phyloP scores from a whole-genome alignment of 2,113 vertebrate genomes.

The Tursiops truncatus region DNA sequence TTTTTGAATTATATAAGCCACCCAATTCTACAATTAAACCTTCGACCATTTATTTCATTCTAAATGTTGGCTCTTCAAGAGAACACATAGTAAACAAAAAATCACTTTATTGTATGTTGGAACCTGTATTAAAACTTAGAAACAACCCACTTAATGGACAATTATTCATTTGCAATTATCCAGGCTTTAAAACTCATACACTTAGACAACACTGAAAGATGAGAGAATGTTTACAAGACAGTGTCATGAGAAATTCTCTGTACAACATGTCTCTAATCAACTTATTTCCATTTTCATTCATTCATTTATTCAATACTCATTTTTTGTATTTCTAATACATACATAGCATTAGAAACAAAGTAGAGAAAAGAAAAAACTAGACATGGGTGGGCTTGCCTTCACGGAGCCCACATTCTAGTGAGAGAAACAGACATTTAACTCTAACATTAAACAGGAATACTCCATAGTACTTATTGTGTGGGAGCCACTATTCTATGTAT shows the following conservation, averaged over 20 bases:
- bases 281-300: not conserved
- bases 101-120: constrained; percentile 4
- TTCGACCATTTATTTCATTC: constrained; percentile 3
- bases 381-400: not conserved
- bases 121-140: not conserved
- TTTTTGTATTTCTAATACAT: not conserved
- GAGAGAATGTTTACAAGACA: not conserved
- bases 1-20: constrained; percentile 36
- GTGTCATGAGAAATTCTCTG: not conserved
- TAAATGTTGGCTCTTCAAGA: not conserved
- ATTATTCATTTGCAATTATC: not conserved
- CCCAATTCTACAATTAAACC: constrained; percentile 34
- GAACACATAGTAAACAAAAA: constrained; percentile 13
- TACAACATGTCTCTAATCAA: not conserved
- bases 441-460: not conserved
- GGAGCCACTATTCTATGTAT: not conserved
- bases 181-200: not conserved
- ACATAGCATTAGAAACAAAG: not conserved
- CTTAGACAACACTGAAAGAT: not conserved
- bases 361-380: not conserved
- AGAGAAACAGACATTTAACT: not conserved
- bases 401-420: not conserved
- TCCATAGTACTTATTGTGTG: not conserved
- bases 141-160: not conserved
- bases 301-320: not conserved